Evolutionary conservation across 64 coral and sea anemone genomes (phyloP), one percentile per base, ranked within the genome.

Genomic region (Dendrophyllia cribrosa): DNA sequence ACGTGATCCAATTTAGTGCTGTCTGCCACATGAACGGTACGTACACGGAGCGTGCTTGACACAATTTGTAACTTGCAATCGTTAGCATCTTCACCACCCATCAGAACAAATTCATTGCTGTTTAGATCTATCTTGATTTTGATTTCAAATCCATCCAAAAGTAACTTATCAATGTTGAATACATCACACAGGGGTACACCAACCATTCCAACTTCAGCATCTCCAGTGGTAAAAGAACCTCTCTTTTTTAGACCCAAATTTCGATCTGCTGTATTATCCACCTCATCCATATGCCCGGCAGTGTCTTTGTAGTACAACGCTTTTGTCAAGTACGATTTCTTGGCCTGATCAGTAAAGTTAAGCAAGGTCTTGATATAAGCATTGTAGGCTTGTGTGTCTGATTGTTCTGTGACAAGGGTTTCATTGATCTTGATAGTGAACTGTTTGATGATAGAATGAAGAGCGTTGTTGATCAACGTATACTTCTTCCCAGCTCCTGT

Each of bases 401-500:
- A 34, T 34, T 34, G 34, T 17, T 59, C 72, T 51, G 90, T 92
- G 1, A 92, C 72, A 23, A 86, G 46, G 0, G 90, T 92, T 34
- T 66, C 90, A 53, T 92, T 92, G 34, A 92, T 86, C 58, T 76
- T 92, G 72, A 86, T 66, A 4, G 90, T 77, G 19, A 87, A 26
- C 23, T 86, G 90, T 45, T 92, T 92, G 45, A 92, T 92, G 55
- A 92, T 86, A 8, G 90, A 78, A 51, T 92, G 90, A 22, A 92
- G 53, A 17, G 72, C 26, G 16, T 92, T 92, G 79, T 91, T 91
- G 21, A 76, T 70, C 0, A 72, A 46, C 7, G 24, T 80, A 19
- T 87, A 48, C 15, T 72, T 77, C 6, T 59, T 63, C 7, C 51
- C 70, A 51, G 58, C 52, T 1, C 12, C 43, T 56, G 70, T 86